These are phyloP conservation scores for Balaenoptera acutorostrata DNA, from an alignment of 2,113 vertebrate species.

Conservation along the genomic window DNA sequence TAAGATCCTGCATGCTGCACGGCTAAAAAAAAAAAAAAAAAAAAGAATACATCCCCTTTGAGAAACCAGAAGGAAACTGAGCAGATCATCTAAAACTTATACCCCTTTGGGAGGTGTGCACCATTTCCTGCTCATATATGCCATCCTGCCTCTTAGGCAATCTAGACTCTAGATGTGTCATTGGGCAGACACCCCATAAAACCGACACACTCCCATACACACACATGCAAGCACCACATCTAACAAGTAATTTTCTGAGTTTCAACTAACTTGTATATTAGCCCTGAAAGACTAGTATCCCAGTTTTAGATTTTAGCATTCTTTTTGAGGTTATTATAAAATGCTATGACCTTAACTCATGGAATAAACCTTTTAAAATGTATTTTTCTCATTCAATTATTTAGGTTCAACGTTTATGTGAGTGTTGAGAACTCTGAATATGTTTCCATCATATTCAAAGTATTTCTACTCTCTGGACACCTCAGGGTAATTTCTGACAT, in stretches of 20 bases:
- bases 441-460: slow-evolving; percentile 69
- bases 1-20: no score
- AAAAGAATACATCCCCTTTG: background rate
- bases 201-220: background rate
- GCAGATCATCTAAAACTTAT: background rate
- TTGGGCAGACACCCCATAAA: background rate
- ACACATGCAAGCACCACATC: background rate
- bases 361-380: background rate
- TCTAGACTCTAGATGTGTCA: background rate
- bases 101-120: background rate
- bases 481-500: slow-evolving; percentile 73
- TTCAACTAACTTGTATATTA: background rate
- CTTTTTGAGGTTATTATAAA: background rate
- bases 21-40: no score
- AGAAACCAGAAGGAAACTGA: background rate
- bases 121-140: background rate
- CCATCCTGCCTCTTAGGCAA: background rate
- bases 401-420: slow-evolving; percentile 52
- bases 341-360: background rate
- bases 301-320: background rate
- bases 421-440: slow-evolving; percentile 51
- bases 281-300: background rate
- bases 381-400: slow-evolving; percentile 42
- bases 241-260: background rate
- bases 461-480: slow-evolving; percentile 49